Evolutionary conservation across 2,113 vertebrate genomes (phyloP).

Genomic region (Trogon surrucura): DNA sequence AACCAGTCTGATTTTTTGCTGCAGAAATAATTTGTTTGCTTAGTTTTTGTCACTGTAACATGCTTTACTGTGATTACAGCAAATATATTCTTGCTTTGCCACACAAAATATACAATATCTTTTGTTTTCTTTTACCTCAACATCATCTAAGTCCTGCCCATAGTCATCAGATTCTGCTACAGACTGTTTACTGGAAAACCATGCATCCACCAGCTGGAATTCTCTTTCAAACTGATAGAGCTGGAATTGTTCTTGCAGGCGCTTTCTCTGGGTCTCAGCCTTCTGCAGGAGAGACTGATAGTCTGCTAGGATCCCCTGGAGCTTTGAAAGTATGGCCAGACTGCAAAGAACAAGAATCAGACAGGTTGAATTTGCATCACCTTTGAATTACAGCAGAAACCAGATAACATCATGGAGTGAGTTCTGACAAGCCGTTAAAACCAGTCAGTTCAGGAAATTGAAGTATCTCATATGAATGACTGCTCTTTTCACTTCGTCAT

Average conservation of each 20-base stretch:
- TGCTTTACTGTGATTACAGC: not conserved
- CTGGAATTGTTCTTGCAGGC: slow-evolving; percentile 80
- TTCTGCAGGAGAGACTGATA: slow-evolving; percentile 75
- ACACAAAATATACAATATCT: not conserved
- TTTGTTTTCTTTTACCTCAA: slow-evolving; percentile 77
- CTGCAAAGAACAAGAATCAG: slow-evolving; percentile 53
- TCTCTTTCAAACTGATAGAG: slow-evolving; percentile 85
- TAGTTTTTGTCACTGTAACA: not conserved
- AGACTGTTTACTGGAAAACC: slow-evolving; percentile 80
- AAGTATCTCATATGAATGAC: not conserved
- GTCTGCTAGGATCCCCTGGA: slow-evolving; percentile 66
- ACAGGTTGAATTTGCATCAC: not conserved
- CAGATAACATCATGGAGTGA: not conserved
- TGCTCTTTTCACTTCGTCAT: not conserved
- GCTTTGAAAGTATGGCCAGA: slow-evolving; percentile 73
- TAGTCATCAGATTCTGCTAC: slow-evolving; percentile 81
- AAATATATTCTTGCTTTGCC: not conserved
- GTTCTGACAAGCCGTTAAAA: not conserved
- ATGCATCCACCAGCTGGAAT: slow-evolving; percentile 80
- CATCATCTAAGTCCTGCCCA: slow-evolving; percentile 85
- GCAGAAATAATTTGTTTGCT: not conserved
- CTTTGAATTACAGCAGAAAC: not conserved
- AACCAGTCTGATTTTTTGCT: not conserved
- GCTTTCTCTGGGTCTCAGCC: slow-evolving; percentile 58
- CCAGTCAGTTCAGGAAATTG: not conserved